phyloP scores from a whole-genome alignment of 2,113 vertebrate genomes.

The Polypterus senegalus region DNA sequence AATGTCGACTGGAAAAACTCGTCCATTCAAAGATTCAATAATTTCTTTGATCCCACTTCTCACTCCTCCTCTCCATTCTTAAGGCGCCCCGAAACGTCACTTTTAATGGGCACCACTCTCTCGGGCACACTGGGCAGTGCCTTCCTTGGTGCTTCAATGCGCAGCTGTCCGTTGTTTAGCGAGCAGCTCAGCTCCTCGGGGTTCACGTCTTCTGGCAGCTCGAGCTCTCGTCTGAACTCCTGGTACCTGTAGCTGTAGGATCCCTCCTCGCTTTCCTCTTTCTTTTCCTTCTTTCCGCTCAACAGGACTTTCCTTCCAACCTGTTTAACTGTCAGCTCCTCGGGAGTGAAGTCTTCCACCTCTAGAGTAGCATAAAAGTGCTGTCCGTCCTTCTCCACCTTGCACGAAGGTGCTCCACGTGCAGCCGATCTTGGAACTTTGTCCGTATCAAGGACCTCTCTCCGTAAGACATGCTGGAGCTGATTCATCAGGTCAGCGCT shows the following conservation, averaged over 20 bases:
- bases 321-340: conserved; percentile 24
- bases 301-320: conserved; percentile 22
- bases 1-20: too few relatives aligned
- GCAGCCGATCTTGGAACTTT: too few relatives aligned
- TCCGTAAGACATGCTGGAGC: too few relatives aligned
- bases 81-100: too few relatives aligned
- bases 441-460: too few relatives aligned
- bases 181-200: conserved; percentile 10
- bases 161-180: conserved; percentile 22
- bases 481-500: too few relatives aligned
- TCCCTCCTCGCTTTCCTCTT: conserved; percentile 14
- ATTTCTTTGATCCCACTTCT: too few relatives aligned
- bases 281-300: conserved; percentile 18
- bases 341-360: conserved; percentile 15
- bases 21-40: too few relatives aligned
- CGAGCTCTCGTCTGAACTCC: conserved; percentile 22
- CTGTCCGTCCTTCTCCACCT: not conserved
- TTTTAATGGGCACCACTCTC: conserved; percentile 32
- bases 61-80: too few relatives aligned
- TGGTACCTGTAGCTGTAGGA: conserved; percentile 21
- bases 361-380: conserved; percentile 17
- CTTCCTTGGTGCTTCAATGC: conserved; percentile 9
- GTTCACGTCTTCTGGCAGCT: conserved; percentile 14
- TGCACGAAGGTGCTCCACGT: too few relatives aligned
- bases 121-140: conserved; percentile 26